These are phyloP conservation scores for Ctena decussata DNA, from an alignment of 2,888 invertebrate species.

Conservation along the genomic window DNA sequence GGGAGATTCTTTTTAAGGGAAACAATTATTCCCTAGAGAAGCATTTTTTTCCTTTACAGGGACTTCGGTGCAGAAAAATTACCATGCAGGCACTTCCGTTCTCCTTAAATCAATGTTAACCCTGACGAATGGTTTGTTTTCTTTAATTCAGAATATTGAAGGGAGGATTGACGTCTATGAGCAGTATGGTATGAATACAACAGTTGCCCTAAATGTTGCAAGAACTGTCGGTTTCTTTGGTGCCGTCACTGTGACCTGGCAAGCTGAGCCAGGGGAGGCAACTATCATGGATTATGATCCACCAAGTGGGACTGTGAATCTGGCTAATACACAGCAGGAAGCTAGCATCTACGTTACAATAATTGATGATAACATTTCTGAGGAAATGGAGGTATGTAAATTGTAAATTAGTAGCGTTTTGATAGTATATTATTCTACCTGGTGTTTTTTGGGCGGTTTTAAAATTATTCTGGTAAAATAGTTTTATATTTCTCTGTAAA, in stretches of 20 bases:
- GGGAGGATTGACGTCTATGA: conserved; percentile 84
- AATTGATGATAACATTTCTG: conserved; percentile 82
- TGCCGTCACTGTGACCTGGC: conserved; percentile 82
- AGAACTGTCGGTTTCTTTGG: conserved; percentile 81
- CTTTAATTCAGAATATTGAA: conserved; percentile 83
- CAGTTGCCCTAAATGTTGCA: conserved; percentile 74
- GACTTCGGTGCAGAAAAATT: too few species aligned
- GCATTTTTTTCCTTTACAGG: too few species aligned
- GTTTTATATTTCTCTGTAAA: too few species aligned
- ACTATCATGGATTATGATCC: conserved; percentile 80
- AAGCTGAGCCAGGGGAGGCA: conserved; percentile 80
- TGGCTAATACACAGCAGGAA: conserved; percentile 75
- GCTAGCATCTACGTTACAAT: conserved; percentile 80
- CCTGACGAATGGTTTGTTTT: too few species aligned
- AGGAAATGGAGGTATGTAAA: conserved; percentile 84
- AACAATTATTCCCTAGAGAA: too few species aligned
- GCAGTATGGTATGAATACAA: conserved; percentile 76
- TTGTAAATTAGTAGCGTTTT: too few species aligned
- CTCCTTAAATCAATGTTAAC: too few species aligned
- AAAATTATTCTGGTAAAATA: too few species aligned
- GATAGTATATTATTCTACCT: too few species aligned
- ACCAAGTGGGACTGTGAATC: conserved; percentile 78
- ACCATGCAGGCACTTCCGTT: too few species aligned
- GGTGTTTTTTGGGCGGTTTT: too few species aligned
- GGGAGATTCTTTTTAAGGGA: too few species aligned